phyloP scores from a whole-genome alignment of 2,888 invertebrate genomes.

The Subacronicta megacephala region DNA sequence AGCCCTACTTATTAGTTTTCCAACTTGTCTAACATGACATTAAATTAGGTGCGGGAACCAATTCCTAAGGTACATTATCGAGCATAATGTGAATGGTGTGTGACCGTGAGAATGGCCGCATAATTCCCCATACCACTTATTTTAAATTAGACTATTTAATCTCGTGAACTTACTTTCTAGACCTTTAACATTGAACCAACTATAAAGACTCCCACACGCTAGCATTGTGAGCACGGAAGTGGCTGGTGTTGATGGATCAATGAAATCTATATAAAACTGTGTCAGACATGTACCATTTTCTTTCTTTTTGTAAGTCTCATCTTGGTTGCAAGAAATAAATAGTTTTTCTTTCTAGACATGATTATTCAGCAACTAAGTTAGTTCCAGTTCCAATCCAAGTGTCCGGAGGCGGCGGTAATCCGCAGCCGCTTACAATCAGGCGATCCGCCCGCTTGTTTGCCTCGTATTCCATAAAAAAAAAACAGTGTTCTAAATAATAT shows the following conservation, averaged over 20 bases:
- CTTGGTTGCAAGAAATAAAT: too few species aligned
- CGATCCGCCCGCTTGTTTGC: too few species aligned
- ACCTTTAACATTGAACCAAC: slow-evolving; percentile 43
- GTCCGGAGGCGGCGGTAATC: too few species aligned
- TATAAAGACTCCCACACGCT: slow-evolving; percentile 40
- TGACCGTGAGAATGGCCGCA: slow-evolving; percentile 17
- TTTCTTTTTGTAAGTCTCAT: too few species aligned
- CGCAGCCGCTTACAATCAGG: too few species aligned
- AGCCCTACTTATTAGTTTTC: slow-evolving; percentile 1
- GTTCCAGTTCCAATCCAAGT: too few species aligned
- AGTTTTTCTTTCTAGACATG: too few species aligned
- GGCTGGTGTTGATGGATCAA: slow-evolving; percentile 8
- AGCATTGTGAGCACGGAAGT: slow-evolving; percentile 25
- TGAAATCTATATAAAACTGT: slow-evolving; percentile 21
- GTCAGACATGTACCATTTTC: too few species aligned
- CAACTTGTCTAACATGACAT: slow-evolving; percentile 1
- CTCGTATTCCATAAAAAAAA: too few species aligned
- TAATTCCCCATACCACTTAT: slow-evolving; percentile 28
- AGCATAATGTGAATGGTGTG: slow-evolving; percentile 18
- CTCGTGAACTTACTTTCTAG: slow-evolving; percentile 37
- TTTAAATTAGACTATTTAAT: slow-evolving; percentile 37
- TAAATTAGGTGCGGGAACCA: slow-evolving; percentile 6
- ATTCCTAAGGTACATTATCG: slow-evolving; percentile 19
- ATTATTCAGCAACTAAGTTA: too few species aligned
- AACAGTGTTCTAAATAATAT: too few species aligned